Conservation (phyloP, 1,140 invertebrate species). For the Diprion similis region DNA sequence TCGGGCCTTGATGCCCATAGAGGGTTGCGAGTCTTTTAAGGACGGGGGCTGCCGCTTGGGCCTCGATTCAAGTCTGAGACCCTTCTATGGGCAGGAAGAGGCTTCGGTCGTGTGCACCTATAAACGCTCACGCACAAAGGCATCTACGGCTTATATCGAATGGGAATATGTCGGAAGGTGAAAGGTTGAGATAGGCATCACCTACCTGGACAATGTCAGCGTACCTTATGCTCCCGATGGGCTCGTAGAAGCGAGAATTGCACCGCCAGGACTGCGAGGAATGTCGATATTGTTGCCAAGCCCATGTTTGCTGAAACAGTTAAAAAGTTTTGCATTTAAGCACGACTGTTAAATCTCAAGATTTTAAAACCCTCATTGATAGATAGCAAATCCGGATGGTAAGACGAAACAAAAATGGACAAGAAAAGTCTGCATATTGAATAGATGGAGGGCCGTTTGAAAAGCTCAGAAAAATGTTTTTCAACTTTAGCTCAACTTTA, state of each 20-base stretch:
- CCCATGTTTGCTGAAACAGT: conserved; percentile 48
- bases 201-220: conserved; percentile 10
- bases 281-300: conserved; percentile 34
- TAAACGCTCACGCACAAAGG: background rate
- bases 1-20: conserved; percentile 3
- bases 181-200: conserved; percentile 7
- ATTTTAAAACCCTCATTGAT: no score
- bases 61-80: background rate
- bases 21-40: conserved; percentile 3
- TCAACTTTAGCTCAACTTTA: no score
- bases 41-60: background rate
- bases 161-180: background rate
- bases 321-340: background rate
- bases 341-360: background rate
- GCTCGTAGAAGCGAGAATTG: conserved; percentile 43
- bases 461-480: no score
- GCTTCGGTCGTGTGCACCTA: background rate
- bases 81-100: conserved; percentile 2
- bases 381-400: no score
- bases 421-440: no score
- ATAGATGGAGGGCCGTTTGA: no score
- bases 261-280: conserved; percentile 36
- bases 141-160: background rate
- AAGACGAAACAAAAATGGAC: no score
- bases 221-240: conserved; percentile 59